phyloP scores from a whole-genome alignment of 2,888 invertebrate genomes.

The Eremobia ochroleuca region DNA sequence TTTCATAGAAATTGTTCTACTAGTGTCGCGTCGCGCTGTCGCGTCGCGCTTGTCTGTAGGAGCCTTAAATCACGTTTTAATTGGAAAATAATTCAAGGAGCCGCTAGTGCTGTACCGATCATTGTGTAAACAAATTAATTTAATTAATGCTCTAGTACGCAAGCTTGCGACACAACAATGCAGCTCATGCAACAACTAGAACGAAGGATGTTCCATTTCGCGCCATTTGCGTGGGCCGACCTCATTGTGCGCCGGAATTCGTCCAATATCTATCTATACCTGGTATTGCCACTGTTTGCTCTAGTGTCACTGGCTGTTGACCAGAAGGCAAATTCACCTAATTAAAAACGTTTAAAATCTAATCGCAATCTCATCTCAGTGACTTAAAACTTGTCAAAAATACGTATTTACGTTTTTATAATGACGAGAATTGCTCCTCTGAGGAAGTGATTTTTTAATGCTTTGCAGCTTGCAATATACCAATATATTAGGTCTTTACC shows the following conservation, averaged over 20 bases:
- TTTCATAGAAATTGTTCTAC: no score
- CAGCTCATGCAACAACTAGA: constrained; percentile 73
- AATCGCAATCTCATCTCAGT: neutral
- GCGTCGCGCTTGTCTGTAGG: no score
- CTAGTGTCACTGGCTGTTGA: constrained; percentile 15
- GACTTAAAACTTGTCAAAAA: neutral
- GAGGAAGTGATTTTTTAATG: constrained; percentile 6
- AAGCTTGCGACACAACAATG: constrained; percentile 72
- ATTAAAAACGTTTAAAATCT: neutral
- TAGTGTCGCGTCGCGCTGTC: no score
- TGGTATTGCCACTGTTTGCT: constrained; percentile 42
- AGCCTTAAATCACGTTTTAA: constrained; percentile 45
- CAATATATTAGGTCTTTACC: no score
- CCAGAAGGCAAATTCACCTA: neutral
- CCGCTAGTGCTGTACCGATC: constrained; percentile 30
- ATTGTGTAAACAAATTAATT: constrained; percentile 66
- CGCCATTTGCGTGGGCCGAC: constrained; percentile 74
- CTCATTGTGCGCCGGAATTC: constrained; percentile 65
- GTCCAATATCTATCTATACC: constrained; percentile 63
- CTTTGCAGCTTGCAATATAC: neutral
- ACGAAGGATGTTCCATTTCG: constrained; percentile 82
- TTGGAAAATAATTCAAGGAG: constrained; percentile 54
- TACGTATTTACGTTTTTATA: no score
- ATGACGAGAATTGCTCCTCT: no score
- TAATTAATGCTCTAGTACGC: constrained; percentile 66